Base-by-base conservation (phyloP, 2,888 invertebrate genomes). In the Heliconius erato region DNA sequence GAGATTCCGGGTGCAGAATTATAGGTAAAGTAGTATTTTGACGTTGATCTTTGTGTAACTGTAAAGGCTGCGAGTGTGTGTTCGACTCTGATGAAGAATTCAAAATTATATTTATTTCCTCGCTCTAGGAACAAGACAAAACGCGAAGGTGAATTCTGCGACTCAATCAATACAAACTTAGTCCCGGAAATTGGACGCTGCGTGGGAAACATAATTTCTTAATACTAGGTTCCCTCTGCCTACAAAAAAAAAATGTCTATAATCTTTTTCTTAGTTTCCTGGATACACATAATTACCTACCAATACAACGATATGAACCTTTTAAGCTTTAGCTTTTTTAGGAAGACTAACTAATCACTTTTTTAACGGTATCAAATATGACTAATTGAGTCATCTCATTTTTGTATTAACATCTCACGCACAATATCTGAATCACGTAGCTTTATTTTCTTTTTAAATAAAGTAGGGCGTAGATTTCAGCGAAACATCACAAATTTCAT, bases 1-100 rank as follows among this genome's bases (percentile, higher is more conserved):
- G 87, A 93, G 96, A 89, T 95, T 96, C 91, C 96, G 96, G 93
- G 97, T 97, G 95, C 96, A 96, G 89, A 96, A 96, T 90, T 97
- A 95, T 93, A 97, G 97, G 97, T 97, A 86, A 88, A 14, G 26
- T 19, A 11, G 23, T 71, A 14, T 40, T 71, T 14, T 12, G 23
- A 69, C 19, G 14, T 26, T 65, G 2, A 28, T 65, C 6, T 19
- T 54, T 54, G 16, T 54, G 12, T 65, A 65, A n/a, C 26, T 12
- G n/a, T 16, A 14, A 67, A 28, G 12, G 26, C 28, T 28, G 26
- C 14, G 67, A 16, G 7, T 16, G 28, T 28, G 26, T 26, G 14
- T 59, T 59, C 59, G 59, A n/a, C 3, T n/a, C 11, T n/a, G 11
- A 63, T 3, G 11, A 23, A n/a, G 6, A 59, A 59, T 11, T 59